Evolutionary conservation across 2,888 invertebrate species (phyloP).

Genomic region (Germaria angustata): DNA sequence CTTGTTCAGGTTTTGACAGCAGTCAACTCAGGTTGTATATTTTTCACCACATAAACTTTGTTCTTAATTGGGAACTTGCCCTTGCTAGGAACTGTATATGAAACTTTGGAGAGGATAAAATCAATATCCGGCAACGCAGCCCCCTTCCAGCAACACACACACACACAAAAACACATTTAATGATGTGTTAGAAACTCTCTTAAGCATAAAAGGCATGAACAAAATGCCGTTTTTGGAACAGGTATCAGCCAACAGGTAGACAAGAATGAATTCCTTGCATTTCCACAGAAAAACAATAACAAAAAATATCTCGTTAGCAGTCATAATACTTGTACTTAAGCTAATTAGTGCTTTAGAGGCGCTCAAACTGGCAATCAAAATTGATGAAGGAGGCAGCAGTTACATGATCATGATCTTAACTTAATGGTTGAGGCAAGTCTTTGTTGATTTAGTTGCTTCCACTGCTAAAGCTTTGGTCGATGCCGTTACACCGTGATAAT

Average conservation of each 20-base stretch:
- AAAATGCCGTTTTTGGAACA: slow-evolving; percentile 14
- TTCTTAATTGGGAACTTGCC: too few species aligned
- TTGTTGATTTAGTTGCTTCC: background rate
- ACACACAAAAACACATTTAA: background rate
- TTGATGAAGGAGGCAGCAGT: background rate
- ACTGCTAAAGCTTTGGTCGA: background rate
- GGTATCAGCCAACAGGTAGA: slow-evolving; percentile 59
- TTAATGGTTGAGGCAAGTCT: slow-evolving; percentile 12
- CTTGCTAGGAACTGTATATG: too few species aligned
- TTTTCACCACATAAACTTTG: too few species aligned
- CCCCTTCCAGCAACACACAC: background rate
- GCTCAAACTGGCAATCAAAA: slow-evolving; percentile 47
- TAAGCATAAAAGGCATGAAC: background rate
- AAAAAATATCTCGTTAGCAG: slow-evolving; percentile 43
- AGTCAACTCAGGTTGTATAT: too few species aligned
- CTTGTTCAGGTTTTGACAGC: too few species aligned
- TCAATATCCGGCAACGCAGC: background rate
- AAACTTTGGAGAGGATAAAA: too few species aligned
- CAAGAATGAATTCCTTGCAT: slow-evolving; percentile 18
- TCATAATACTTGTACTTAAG: slow-evolving; percentile 41
- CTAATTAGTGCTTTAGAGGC: slow-evolving; percentile 57
- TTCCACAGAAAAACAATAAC: background rate
- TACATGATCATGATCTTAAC: slow-evolving; percentile 20
- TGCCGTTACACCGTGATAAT: slow-evolving; percentile 27
- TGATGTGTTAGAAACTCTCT: slow-evolving; percentile 41